These are phyloP conservation scores for Enhydra lutris DNA, from an alignment of 2,113 vertebrate species.

Conservation along the genomic window DNA sequence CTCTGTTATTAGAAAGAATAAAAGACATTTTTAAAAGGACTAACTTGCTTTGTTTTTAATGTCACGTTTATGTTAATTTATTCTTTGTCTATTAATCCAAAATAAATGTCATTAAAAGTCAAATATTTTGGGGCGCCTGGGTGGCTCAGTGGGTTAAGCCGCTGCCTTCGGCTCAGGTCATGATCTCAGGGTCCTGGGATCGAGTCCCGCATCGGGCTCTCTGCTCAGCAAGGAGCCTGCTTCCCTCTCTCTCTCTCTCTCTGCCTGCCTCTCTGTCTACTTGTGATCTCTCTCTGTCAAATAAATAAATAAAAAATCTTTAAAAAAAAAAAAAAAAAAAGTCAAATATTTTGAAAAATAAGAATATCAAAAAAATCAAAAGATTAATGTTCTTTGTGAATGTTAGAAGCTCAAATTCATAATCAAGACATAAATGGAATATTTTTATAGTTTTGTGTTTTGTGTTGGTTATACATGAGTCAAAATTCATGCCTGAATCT, in stretches of 20 bases:
- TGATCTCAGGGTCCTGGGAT: no score
- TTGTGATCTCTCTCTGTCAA: no score
- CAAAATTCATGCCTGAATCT: not conserved
- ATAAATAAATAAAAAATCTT: no score
- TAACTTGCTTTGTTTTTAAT: not conserved
- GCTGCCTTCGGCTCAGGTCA: no score
- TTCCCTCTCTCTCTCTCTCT: no score
- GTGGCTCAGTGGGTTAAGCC: no score
- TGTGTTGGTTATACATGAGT: not conserved
- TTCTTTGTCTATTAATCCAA: not conserved
- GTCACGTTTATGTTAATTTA: not conserved
- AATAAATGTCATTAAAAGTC: not conserved
- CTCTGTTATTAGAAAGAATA: not conserved
- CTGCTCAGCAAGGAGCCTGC: no score
- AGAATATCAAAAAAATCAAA: not conserved
- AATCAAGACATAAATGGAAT: not conserved
- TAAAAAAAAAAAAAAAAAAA: no score
- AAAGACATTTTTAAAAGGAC: not conserved
- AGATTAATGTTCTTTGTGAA: not conserved
- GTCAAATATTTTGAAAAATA: not conserved
- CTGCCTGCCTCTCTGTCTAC: no score
- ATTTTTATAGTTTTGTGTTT: not conserved
- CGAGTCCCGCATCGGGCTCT: no score
- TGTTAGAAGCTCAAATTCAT: not conserved
- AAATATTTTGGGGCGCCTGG: not conserved